Conservation (phyloP, 92 coral and sea anemone species). For the Blastomussa wellsi region DNA sequence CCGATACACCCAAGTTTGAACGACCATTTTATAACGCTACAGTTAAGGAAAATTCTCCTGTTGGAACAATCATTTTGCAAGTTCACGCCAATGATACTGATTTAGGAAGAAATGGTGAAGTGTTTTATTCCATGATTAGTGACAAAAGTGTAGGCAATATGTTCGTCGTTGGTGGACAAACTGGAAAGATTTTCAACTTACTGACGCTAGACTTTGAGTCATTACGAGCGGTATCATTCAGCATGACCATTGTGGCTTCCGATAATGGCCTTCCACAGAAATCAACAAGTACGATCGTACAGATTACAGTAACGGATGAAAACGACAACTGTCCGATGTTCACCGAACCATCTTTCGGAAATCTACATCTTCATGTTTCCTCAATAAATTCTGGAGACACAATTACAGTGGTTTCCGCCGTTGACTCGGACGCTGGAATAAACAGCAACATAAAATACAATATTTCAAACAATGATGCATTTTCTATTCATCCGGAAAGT, state of each 20-base stretch:
- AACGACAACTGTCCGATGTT: slow-evolving; percentile 74
- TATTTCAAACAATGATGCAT: slow-evolving; percentile 24
- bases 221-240: slow-evolving; percentile 10
- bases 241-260: slow-evolving; percentile 47
- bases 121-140: slow-evolving; percentile 34
- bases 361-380: slow-evolving; percentile 10
- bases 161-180: neutral
- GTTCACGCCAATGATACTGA: slow-evolving; percentile 70
- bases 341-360: slow-evolving; percentile 1
- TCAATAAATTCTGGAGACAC: slow-evolving; percentile 8
- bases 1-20: slow-evolving; percentile 49
- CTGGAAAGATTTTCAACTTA: no score
- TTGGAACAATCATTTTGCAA: slow-evolving; percentile 43
- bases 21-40: slow-evolving; percentile 31
- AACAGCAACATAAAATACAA: slow-evolving; percentile 54
- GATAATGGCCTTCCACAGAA: slow-evolving; percentile 64
- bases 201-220: no score
- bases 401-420: slow-evolving; percentile 39
- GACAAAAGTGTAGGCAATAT: slow-evolving; percentile 1
- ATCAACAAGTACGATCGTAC: slow-evolving; percentile 18
- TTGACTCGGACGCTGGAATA: slow-evolving; percentile 58
- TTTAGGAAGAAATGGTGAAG: slow-evolving; percentile 58
- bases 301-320: slow-evolving; percentile 38
- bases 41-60: slow-evolving; percentile 53
- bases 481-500: slow-evolving; percentile 44